Conservation (phyloP, 2,888 invertebrate species). For the Stomorhina lunata region DNA sequence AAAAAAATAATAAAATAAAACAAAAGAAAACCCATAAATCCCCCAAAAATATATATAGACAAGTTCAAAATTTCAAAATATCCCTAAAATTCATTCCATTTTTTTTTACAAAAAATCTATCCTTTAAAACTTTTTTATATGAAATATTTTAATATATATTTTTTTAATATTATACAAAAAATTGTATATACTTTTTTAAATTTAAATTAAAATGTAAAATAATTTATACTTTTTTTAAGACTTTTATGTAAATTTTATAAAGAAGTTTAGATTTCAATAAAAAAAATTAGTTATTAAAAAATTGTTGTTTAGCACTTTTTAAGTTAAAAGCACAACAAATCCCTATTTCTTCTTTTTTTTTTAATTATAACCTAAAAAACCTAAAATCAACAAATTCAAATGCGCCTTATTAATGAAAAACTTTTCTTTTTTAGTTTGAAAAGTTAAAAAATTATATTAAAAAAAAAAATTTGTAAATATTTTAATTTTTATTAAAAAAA, state of each 20-base stretch:
- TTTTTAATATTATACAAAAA: too few relatives aligned
- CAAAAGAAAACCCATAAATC: neutral
- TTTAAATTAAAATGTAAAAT: too few relatives aligned
- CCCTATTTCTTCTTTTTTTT: neutral
- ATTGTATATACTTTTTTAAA: too few relatives aligned
- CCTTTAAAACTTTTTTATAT: neutral
- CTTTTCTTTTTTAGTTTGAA: neutral
- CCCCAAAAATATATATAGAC: constrained; percentile 30
- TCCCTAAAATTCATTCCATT: constrained; percentile 43
- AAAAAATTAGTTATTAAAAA: neutral
- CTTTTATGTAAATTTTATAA: constrained; percentile 12
- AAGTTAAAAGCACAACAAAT: constrained; percentile 62
- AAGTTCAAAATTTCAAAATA: constrained; percentile 41
- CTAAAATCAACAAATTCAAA: constrained; percentile 15
- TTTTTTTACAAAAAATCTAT: constrained; percentile 8
- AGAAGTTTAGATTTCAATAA: neutral
- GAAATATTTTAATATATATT: too few relatives aligned
- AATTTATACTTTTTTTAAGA: constrained; percentile 2
- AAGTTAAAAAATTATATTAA: too few relatives aligned
- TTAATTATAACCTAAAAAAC: constrained; percentile 4
- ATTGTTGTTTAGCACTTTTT: constrained; percentile 62
- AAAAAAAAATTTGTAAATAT: neutral
- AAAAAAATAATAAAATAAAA: neutral
- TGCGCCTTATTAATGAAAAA: constrained; percentile 42
- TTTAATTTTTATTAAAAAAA: neutral